A percentile compares a stretch with the other conserved stretches of the same genome.
These are phyloP conservation scores for Bombus confusus DNA, from an alignment of 1,140 invertebrate species.

Conservation along the genomic window DNA sequence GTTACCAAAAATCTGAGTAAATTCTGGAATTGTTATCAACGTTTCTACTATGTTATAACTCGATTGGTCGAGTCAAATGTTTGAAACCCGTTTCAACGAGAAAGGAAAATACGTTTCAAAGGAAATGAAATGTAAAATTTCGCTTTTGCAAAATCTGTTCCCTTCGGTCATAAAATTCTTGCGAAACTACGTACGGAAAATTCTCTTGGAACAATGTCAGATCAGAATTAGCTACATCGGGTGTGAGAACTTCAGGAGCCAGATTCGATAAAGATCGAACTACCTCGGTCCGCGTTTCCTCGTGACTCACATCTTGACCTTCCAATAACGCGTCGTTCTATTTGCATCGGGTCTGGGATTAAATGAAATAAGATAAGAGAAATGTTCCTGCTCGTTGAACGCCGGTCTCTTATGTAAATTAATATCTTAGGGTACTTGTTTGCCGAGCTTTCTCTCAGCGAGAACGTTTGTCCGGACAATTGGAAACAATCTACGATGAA, in stretches of 20 bases:
- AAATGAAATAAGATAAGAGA: slow-evolving; percentile 48
- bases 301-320: background rate
- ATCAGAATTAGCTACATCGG: too few species aligned
- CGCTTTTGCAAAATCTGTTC: too few species aligned
- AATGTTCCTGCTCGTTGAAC: slow-evolving; percentile 20
- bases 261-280: background rate
- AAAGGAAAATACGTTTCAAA: background rate
- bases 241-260: background rate
- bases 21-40: too few species aligned
- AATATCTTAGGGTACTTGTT: slow-evolving; percentile 34
- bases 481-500: slow-evolving; percentile 55
- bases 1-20: too few species aligned
- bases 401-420: slow-evolving; percentile 34
- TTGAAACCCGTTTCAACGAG: too few species aligned
- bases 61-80: too few species aligned
- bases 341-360: slow-evolving; percentile 26
- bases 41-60: too few species aligned
- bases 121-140: too few species aligned
- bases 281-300: background rate
- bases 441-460: background rate
- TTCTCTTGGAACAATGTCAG: too few species aligned
- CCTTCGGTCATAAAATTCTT: too few species aligned
- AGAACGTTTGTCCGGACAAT: slow-evolving; percentile 42
- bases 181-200: too few species aligned
- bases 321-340: background rate